These are phyloP conservation scores for Ochropleura plecta DNA, from an alignment of 2,888 invertebrate species.

Conservation along the genomic window DNA sequence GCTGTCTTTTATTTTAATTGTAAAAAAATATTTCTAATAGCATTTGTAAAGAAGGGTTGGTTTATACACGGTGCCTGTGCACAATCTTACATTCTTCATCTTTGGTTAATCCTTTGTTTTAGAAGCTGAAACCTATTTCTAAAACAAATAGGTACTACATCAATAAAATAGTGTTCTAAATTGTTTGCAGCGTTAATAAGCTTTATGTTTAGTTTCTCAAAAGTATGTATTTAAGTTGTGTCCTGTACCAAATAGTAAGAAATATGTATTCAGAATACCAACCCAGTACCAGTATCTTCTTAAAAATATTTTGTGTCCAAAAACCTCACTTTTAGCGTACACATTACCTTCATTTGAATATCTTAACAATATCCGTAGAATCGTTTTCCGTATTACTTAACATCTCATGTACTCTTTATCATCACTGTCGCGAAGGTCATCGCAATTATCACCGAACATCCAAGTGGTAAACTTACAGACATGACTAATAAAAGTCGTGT, in stretches of 20 bases:
- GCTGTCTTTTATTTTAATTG: slow-evolving; percentile 23
- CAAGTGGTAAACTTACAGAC: slow-evolving; percentile 76
- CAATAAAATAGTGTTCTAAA: neutral
- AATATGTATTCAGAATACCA: neutral
- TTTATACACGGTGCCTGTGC: neutral
- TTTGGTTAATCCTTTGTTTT: slow-evolving; percentile 7
- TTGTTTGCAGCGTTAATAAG: neutral
- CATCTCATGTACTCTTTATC: slow-evolving; percentile 60
- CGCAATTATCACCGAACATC: slow-evolving; percentile 75
- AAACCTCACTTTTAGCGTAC: neutral
- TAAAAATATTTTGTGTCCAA: neutral
- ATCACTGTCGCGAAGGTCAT: slow-evolving; percentile 74
- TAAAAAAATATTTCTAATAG: neutral
- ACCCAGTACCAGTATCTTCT: neutral
- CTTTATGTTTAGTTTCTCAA: neutral
- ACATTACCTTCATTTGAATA: slow-evolving; percentile 34
- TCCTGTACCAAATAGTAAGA: neutral
- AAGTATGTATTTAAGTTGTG: neutral
- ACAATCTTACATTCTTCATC: slow-evolving; percentile 2
- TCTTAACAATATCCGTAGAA: slow-evolving; percentile 34
- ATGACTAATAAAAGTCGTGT: slow-evolving; percentile 74
- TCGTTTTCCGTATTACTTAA: slow-evolving; percentile 53
- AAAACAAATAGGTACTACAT: neutral
- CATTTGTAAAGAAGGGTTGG: neutral
- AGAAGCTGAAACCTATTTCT: neutral